These are phyloP conservation scores for Gallinago undulata DNA, from an alignment of 2,113 vertebrate species.

Conservation along the genomic window DNA sequence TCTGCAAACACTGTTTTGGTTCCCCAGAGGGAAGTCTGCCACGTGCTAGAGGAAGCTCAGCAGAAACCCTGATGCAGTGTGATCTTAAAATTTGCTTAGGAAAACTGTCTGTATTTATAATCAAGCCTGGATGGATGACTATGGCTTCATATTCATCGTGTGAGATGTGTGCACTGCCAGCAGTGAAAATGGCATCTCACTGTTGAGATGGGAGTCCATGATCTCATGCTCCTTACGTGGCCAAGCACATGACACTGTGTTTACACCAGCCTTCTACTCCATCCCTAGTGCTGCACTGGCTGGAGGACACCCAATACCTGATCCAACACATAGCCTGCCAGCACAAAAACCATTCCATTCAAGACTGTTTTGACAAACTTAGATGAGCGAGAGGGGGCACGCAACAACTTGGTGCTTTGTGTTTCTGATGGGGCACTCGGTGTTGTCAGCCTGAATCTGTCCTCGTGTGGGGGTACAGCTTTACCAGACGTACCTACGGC, in stretches of 20 bases:
- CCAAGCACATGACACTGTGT: not conserved
- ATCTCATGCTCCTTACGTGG: not conserved
- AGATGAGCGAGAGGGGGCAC: not conserved
- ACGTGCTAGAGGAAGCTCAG: not conserved
- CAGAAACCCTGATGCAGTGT: not conserved
- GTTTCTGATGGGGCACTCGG: not conserved
- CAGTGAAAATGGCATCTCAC: not conserved
- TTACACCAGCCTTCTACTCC: not conserved
- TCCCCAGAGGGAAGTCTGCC: not conserved
- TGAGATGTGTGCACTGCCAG: not conserved
- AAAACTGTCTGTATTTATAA: not conserved
- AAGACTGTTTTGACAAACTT: not conserved
- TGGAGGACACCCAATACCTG: not conserved
- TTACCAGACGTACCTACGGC: fast-evolving
- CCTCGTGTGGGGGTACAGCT: not conserved
- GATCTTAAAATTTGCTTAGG: not conserved
- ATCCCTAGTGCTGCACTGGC: not conserved
- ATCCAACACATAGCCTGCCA: not conserved
- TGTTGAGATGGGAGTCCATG: not conserved
- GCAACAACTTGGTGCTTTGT: not conserved
- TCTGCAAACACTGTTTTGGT: not conserved
- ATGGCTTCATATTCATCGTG: not conserved
- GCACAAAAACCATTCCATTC: not conserved
- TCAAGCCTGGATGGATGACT: not conserved
- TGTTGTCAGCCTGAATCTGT: not conserved